Base-by-base conservation (phyloP, 2,113 vertebrate genomes). In the Erythrocebus patas region DNA sequence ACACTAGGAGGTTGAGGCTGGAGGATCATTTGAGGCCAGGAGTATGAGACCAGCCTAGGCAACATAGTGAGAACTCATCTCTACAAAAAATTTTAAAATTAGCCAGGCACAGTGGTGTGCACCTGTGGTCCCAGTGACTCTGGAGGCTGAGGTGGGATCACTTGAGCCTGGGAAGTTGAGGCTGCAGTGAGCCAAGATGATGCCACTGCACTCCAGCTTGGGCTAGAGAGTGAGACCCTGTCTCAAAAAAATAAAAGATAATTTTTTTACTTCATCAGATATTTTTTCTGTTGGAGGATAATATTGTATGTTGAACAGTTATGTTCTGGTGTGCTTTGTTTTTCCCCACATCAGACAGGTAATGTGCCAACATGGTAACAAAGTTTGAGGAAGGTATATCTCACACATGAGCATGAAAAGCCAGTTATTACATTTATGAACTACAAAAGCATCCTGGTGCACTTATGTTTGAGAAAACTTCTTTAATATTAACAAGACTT, bases 401-500 rank as follows among this genome's bases (percentile, higher is more conserved):
- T 68, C 66, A 68, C 66, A 68, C 66, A 17, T 68, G 66, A 68
- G 32, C 66, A 18, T 68, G 32, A 68, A 68, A 32, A 68, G 14
- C 66, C 66, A 18, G 35, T 68, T 30, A n/a, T 16, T 35, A n/a
- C 32, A 68, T 35, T 68, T 68, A 68, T 68, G 14, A n/a, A n/a
- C 66, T 68, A 68, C 32, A 16, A 68, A 68, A 68, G 66, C 30
- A 68, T 68, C 32, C 66, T 68, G 32, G 35, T 73, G 38, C 23
- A 43, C 14, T 80, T 90, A 85, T 66, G 25, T 76, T 92, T 90
- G 43, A 91, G 61, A 88, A 92, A 85, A 75, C 43, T 25, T 97
- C 73, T 95, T 89, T 95, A 94, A 83, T 89, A 68, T 94, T 87
- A 72, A 95, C 59, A 95, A 80, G 48, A 2, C 68, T 82, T 93